Evolutionary conservation across 2,888 invertebrate genomes (phyloP).

Genomic region (Andrena trimmerana): DNA sequence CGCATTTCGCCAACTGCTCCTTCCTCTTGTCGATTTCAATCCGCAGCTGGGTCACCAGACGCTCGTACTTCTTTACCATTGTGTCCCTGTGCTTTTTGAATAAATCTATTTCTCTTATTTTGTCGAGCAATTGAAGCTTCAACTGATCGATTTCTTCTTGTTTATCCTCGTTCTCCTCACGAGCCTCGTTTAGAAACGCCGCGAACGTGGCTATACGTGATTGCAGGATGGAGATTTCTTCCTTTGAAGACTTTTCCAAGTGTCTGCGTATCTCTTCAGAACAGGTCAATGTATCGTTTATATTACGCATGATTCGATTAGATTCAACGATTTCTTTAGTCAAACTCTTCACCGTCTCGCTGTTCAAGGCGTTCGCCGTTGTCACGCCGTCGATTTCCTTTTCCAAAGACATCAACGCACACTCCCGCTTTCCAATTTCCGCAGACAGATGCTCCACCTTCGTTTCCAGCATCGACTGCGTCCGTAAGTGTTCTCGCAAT

Average conservation of each 20-base stretch:
- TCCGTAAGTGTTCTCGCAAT: slow-evolving; percentile 65
- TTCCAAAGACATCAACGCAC: slow-evolving; percentile 67
- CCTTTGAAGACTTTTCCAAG: slow-evolving; percentile 68
- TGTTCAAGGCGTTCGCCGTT: slow-evolving; percentile 69
- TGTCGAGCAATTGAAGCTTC: slow-evolving; percentile 69
- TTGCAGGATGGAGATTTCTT: slow-evolving; percentile 70
- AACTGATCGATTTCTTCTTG: slow-evolving; percentile 71
- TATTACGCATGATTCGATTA: slow-evolving; percentile 59
- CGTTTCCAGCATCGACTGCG: slow-evolving; percentile 69
- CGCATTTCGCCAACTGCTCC: slow-evolving; percentile 5
- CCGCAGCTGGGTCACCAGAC: slow-evolving; percentile 72
- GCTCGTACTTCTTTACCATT: slow-evolving; percentile 76
- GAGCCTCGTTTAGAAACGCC: slow-evolving; percentile 56
- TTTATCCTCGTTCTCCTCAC: slow-evolving; percentile 63
- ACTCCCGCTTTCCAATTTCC: slow-evolving; percentile 70
- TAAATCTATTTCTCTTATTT: slow-evolving; percentile 72
- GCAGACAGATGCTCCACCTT: slow-evolving; percentile 68
- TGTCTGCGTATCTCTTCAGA: slow-evolving; percentile 69
- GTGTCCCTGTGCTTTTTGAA: slow-evolving; percentile 74
- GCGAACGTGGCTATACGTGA: slow-evolving; percentile 66
- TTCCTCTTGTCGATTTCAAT: slow-evolving; percentile 61
- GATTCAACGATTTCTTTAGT: slow-evolving; percentile 67
- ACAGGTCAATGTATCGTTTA: slow-evolving; percentile 69
- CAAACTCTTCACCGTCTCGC: slow-evolving; percentile 68
- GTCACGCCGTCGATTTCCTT: slow-evolving; percentile 60